phyloP scores from a whole-genome alignment of 2,888 invertebrate species.

The Ganaspis brasiliensis region DNA sequence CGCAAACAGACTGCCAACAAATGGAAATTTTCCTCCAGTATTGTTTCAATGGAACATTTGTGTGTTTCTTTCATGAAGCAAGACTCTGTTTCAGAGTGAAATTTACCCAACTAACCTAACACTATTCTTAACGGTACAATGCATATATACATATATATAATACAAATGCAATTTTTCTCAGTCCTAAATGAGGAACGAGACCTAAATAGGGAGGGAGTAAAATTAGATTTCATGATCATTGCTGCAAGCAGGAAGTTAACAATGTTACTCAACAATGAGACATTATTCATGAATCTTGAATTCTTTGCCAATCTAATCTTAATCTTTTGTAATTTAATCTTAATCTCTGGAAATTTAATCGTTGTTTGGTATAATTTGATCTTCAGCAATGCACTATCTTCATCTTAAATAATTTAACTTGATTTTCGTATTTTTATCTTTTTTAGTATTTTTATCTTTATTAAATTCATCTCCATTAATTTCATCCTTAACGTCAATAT shows the following conservation, averaged over 20 bases:
- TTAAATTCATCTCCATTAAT: too few relatives aligned
- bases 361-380: too few relatives aligned
- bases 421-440: too few relatives aligned
- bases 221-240: constrained; percentile 38
- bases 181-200: constrained; percentile 38
- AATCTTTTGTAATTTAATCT: not conserved
- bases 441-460: not conserved
- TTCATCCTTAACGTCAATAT: too few relatives aligned
- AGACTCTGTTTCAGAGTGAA: constrained; percentile 8
- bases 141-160: too few relatives aligned
- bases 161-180: constrained; percentile 14
- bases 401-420: too few relatives aligned
- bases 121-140: constrained; percentile 31
- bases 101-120: not conserved
- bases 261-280: constrained; percentile 5
- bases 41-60: constrained; percentile 1
- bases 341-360: not conserved
- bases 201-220: constrained; percentile 29
- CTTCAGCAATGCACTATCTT: too few relatives aligned
- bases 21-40: constrained; percentile 53
- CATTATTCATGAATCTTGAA: not conserved
- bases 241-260: constrained; percentile 31
- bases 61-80: not conserved
- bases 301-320: not conserved
- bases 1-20: constrained; percentile 42